Evolutionary conservation across 2,888 invertebrate species (phyloP).

Genomic region (Orchesellides sinensis): DNA sequence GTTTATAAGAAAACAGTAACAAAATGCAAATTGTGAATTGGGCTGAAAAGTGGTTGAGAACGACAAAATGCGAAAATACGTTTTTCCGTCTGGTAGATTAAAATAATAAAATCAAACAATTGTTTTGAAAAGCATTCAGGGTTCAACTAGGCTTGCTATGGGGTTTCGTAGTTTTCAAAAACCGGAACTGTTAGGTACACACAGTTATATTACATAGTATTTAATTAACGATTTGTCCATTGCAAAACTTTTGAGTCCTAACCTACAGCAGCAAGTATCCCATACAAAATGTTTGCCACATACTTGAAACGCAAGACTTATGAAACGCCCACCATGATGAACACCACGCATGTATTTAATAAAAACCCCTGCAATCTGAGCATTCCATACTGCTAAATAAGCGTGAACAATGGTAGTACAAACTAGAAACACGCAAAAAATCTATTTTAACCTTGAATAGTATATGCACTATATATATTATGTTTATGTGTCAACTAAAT

Average conservation of each 20-base stretch:
- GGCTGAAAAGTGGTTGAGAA: too few relatives aligned
- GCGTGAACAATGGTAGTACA: constrained; percentile 9
- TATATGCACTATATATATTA: neutral
- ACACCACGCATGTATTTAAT: neutral
- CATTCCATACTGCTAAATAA: neutral
- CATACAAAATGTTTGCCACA: neutral
- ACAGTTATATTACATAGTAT: neutral
- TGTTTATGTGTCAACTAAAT: neutral
- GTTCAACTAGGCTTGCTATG: too few relatives aligned
- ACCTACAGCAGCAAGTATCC: neutral
- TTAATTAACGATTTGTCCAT: too few relatives aligned
- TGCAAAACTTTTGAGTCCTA: too few relatives aligned
- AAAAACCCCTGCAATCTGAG: neutral
- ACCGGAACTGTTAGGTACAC: too few relatives aligned
- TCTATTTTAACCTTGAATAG: constrained; percentile 43
- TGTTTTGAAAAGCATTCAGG: too few relatives aligned
- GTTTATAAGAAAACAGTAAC: too few relatives aligned
- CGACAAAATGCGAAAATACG: too few relatives aligned
- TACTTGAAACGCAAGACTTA: neutral
- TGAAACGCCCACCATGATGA: neutral
- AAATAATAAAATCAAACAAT: too few relatives aligned
- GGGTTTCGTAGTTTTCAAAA: too few relatives aligned
- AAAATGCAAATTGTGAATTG: too few relatives aligned
- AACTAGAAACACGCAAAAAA: constrained; percentile 30
- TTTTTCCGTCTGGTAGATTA: too few relatives aligned